These are phyloP conservation scores for Antigone vipio DNA, from an alignment of 2,113 vertebrate species.

Conservation along the genomic window DNA sequence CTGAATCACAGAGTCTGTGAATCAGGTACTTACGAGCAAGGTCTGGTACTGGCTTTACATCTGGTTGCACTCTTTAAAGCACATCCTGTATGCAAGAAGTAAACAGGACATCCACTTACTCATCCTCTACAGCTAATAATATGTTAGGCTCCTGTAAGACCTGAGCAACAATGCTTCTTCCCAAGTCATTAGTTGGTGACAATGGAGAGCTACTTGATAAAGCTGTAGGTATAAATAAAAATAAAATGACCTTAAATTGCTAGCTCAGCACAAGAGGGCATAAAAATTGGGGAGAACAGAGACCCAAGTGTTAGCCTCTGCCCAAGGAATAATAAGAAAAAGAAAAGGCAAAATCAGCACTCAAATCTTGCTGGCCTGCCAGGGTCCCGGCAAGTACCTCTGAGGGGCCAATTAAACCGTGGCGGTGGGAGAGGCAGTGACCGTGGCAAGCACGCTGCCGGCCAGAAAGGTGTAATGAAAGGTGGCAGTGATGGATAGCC, in stretches of 20 bases:
- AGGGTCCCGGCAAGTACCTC: neutral
- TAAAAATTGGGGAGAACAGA: neutral
- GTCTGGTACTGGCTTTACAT: neutral
- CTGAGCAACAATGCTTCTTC: neutral
- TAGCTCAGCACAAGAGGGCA: slow-evolving; percentile 9
- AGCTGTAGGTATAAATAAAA: slow-evolving; percentile 40
- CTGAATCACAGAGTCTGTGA: neutral
- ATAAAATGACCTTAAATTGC: neutral
- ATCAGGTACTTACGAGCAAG: neutral
- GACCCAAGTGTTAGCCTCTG: neutral
- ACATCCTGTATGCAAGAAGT: neutral
- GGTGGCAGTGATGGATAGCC: neutral
- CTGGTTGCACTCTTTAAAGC: neutral
- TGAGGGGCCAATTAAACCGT: neutral
- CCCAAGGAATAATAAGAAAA: neutral
- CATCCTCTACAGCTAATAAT: neutral
- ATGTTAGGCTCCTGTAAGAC: neutral
- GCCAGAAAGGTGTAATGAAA: neutral
- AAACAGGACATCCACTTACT: neutral
- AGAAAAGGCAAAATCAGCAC: neutral
- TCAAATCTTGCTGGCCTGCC: neutral
- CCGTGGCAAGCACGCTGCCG: neutral
- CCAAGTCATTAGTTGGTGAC: neutral
- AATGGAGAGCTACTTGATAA: neutral
- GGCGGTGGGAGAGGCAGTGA: neutral